Base-by-base conservation (phyloP, 2,888 invertebrate genomes). In the Teleogryllus oceanicus region DNA sequence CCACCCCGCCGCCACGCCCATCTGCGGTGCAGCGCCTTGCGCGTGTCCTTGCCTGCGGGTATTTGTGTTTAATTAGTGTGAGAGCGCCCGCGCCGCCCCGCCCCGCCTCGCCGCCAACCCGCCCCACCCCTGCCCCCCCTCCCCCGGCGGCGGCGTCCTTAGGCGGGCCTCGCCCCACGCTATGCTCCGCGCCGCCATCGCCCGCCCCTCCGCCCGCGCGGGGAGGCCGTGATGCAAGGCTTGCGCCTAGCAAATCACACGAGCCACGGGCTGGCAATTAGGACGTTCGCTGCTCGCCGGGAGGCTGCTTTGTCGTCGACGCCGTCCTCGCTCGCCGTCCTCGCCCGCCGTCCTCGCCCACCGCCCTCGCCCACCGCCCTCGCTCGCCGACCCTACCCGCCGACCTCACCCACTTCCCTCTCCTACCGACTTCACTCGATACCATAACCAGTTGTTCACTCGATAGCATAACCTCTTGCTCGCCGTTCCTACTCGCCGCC, bases 51-150 rank as follows among this genome's bases (percentile, higher is more conserved):
- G 16, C 62, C 62, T 62, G 18, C 62, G 62, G 62, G 62, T 62
- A 62, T 62, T 62, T 62, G 62, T 62, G 62, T 62, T 62, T 62
- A 62, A 62, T 62, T 62, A 62, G 62, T 62, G 62, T 62, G 18
- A 62, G 62, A 62, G 62, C 62, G 62, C 62, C 16, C 62, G 62
- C 16, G 62, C 62, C 18, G 62, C 12, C 62, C 12, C 12, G 5
- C 62, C 12, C 62, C 62, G 16, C 5, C 18, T 5, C 62, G 62
- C 12, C 62, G 62, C 62, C 62, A 18, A 5, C 62, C 18, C 62
- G 62, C 62, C 62, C 12, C 62, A 12, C 18, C 62, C 62, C 12
- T 62, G 2, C 62, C 62, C 18, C 62, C 2, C 62, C 62, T 0
- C 62, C 18, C 62, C 62, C 24, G 24, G 0, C 24, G 24, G 24